phyloP scores from a whole-genome alignment of 2,797 vertebrate genomes.

The Corythornis leucogaster region DNA sequence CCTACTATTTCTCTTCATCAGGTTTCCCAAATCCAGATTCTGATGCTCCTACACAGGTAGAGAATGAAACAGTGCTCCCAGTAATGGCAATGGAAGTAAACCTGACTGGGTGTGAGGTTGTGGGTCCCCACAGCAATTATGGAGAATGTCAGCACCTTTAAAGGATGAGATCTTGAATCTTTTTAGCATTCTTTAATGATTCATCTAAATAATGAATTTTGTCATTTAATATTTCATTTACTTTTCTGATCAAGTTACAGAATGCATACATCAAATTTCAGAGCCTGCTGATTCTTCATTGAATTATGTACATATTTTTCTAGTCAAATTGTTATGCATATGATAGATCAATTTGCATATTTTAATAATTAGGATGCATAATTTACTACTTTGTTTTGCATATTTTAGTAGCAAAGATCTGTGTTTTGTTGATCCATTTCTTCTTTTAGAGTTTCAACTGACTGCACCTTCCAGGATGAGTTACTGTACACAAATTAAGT shows the following conservation, averaged over 20 bases:
- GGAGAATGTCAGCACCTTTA: background rate
- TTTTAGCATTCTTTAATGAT: background rate
- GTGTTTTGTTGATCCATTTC: background rate
- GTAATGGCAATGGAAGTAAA: background rate
- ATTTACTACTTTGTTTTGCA: slow-evolving; percentile 45
- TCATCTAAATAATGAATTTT: slow-evolving; percentile 32
- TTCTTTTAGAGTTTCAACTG: slow-evolving; percentile 39
- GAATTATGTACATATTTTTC: slow-evolving; percentile 65
- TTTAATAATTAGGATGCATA: slow-evolving; percentile 51
- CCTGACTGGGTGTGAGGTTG: background rate
- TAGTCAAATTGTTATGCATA: slow-evolving; percentile 53
- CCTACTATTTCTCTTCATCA: background rate
- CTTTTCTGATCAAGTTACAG: slow-evolving; percentile 42
- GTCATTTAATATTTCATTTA: slow-evolving; percentile 69
- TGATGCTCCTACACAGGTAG: background rate
- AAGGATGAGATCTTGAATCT: background rate
- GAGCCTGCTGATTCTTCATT: slow-evolving; percentile 32
- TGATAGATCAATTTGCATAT: slow-evolving; percentile 44
- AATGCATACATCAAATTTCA: slow-evolving; percentile 29
- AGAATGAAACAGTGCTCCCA: background rate
- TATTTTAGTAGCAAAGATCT: slow-evolving; percentile 36
- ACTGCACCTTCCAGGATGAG: background rate
- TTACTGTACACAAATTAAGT: background rate
- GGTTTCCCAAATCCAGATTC: background rate
- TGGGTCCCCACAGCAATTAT: background rate